These are phyloP conservation scores for Aphaenogaster ashmeadi DNA, from an alignment of 1,140 invertebrate genomes.

Conservation along the genomic window DNA sequence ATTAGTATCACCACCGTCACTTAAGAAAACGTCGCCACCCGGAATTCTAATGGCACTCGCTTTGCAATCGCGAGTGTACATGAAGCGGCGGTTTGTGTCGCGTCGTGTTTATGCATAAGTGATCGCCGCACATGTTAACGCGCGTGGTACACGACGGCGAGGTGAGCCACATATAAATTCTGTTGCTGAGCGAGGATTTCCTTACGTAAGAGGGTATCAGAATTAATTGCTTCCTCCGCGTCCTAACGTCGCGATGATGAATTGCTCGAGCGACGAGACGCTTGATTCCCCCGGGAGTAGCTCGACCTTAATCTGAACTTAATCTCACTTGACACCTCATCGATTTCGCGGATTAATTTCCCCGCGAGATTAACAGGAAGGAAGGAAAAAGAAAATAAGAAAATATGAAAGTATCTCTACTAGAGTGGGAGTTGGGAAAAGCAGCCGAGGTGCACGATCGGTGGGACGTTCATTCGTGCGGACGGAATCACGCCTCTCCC, in stretches of 20 bases:
- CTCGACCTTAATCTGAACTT: neutral
- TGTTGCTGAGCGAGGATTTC: slow-evolving; percentile 23
- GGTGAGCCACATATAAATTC: neutral
- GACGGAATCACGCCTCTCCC: neutral
- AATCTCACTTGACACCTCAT: slow-evolving; percentile 1
- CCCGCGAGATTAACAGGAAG: neutral
- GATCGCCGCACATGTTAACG: slow-evolving; percentile 18
- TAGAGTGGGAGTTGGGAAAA: neutral
- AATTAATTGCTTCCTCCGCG: slow-evolving; percentile 17
- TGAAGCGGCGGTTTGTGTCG: neutral
- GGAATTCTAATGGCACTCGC: slow-evolving; percentile 31
- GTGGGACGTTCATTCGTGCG: neutral
- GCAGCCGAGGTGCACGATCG: too few species aligned
- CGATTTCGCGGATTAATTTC: slow-evolving; percentile 2
- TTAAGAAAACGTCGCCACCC: neutral
- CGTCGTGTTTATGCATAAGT: slow-evolving; percentile 29
- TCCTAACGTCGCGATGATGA: slow-evolving; percentile 15
- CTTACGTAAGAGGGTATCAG: slow-evolving; percentile 3
- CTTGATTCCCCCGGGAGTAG: neutral
- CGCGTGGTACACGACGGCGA: neutral
- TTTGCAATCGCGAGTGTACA: neutral
- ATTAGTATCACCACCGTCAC: neutral
- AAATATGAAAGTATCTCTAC: neutral
- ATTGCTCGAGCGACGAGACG: slow-evolving; percentile 2
- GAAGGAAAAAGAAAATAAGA: neutral